Base-by-base conservation (phyloP, 2,797 vertebrate genomes). In the Xenentodon cancila region DNA sequence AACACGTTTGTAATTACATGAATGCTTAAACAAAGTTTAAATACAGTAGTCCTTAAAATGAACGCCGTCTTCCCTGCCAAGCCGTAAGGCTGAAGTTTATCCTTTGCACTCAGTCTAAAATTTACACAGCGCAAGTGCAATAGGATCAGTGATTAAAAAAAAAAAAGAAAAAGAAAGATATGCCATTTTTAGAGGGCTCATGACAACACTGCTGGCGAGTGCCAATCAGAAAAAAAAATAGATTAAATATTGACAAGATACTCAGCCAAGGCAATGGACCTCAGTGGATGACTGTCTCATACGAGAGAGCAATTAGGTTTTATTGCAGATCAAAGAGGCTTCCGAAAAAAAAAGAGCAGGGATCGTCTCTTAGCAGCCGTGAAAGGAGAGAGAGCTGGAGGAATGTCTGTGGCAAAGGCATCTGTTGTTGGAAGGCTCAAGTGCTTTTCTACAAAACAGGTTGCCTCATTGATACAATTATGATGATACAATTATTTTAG, bases 251-350 rank as follows among this genome's bases (percentile, higher is more conserved):
- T 57, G 79, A 84, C 52, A 50, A 42, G 34, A 77, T 54, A 54
- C 67, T 64, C 52, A 27, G 54, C 21, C 56, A 54, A 77, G 65
- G 85, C 68, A 84, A 83, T 63, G 46, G 52, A 58, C 59, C 53
- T 80, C 44, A 82, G 55, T 77, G 59, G 73, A 75, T 59, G 60
- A 45, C 61, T 81, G 75, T 82, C 82, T 74, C 77, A 80, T 81
- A 71, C 72, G 71, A 79, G 68, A 77, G 69, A 53, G 59, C 77
- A 79, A 82, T 86, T 86, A 85, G 45, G 60, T 84, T 75, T 69
- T 63, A 71, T 19, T 71, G 59, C 20, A 46, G 59, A 81, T 82
- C 15, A 7, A 54, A 32, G 64, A 63, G 48, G 62, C 68, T 64
- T 60, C 70, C 75, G 63, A 68, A 77, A 78, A 68, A 77, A 78